These are phyloP conservation scores for Rhizoglyphus robini DNA, from an alignment of 1,140 invertebrate species.

Conservation along the genomic window DNA sequence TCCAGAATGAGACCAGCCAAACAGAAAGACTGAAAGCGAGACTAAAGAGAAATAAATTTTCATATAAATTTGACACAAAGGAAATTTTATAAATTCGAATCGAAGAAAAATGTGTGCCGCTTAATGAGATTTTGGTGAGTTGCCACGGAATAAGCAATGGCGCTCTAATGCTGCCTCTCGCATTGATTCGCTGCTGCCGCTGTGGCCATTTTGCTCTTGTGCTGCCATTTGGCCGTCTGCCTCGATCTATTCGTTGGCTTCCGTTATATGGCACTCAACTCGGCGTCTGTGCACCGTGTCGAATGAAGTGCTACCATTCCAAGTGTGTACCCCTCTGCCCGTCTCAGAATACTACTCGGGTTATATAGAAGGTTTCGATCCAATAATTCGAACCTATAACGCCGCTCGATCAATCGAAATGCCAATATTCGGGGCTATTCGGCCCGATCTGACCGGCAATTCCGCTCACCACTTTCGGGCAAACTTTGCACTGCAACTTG, in stretches of 20 bases:
- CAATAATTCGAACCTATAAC: slow-evolving; percentile 10
- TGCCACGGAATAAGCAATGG: neutral
- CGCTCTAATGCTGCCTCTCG: neutral
- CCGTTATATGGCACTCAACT: slow-evolving; percentile 1
- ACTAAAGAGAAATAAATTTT: slow-evolving; percentile 14
- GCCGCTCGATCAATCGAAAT: neutral
- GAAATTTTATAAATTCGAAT: slow-evolving; percentile 14
- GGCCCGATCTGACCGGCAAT: neutral
- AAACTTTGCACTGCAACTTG: neutral
- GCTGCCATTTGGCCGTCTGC: neutral
- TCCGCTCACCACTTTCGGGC: neutral
- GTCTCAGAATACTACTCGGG: neutral
- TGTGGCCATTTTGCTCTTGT: neutral
- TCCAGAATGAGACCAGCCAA: too few relatives aligned
- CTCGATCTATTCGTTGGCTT: neutral
- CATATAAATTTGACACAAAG: slow-evolving; percentile 15
- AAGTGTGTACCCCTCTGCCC: neutral
- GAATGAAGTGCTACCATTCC: too few relatives aligned
- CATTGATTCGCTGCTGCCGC: slow-evolving; percentile 1
- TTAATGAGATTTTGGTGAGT: slow-evolving; percentile 12
- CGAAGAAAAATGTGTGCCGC: slow-evolving; percentile 10
- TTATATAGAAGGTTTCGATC: slow-evolving; percentile 12
- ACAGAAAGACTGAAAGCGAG: too few relatives aligned
- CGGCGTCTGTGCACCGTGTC: too few relatives aligned
- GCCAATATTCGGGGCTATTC: neutral